phyloP scores from a whole-genome alignment of 2,113 vertebrate species.

The Sylvilagus bachmani region DNA sequence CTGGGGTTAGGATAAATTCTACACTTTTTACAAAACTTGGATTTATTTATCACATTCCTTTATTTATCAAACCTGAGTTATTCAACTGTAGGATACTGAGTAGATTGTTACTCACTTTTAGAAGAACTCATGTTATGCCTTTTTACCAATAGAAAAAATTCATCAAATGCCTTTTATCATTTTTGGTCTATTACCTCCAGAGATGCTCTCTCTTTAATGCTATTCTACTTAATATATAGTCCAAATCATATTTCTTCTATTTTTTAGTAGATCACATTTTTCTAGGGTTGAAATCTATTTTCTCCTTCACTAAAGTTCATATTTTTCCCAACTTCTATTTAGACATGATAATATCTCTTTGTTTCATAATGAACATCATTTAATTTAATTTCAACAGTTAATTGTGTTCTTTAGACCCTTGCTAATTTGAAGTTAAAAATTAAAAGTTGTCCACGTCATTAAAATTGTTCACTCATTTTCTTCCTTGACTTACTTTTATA shows the following conservation, averaged over 20 bases:
- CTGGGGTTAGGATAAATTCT: background rate
- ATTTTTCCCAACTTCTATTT: background rate
- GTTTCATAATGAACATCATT: background rate
- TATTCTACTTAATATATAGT: background rate
- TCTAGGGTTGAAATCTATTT: background rate
- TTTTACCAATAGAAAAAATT: background rate
- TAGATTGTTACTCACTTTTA: background rate
- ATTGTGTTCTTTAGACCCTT: background rate
- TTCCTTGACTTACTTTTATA: background rate
- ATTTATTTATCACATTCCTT: background rate
- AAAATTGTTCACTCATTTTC: background rate
- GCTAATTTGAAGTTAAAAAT: constrained; percentile 15
- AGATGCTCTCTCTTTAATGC: background rate
- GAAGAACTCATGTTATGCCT: background rate
- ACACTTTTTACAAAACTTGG: background rate
- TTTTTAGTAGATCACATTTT: background rate
- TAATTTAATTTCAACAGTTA: background rate
- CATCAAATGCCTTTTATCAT: background rate
- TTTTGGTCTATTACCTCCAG: background rate
- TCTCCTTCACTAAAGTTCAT: background rate
- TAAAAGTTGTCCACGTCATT: background rate
- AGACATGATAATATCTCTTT: background rate
- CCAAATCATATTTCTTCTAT: background rate
- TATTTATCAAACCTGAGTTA: constrained; percentile 11
- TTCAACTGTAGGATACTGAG: background rate